phyloP scores from a whole-genome alignment of 2,797 vertebrate species.

The Manis crassicaudata region DNA sequence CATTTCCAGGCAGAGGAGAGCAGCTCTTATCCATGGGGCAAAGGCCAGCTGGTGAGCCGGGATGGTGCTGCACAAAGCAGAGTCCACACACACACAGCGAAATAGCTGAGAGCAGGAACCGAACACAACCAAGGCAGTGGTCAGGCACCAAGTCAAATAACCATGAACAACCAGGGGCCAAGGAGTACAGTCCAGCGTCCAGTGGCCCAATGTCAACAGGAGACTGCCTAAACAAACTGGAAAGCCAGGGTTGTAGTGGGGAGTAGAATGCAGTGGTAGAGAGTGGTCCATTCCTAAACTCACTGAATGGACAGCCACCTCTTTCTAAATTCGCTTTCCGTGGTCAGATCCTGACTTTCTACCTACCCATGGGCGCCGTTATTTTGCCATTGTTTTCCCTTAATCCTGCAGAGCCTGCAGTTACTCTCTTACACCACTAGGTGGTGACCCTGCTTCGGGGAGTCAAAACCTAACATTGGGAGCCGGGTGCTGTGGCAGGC shows the following conservation, averaged over 20 bases:
- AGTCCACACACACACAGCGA: background rate
- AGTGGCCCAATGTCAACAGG: background rate
- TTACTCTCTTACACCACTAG: conserved; percentile 50
- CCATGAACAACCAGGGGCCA: background rate
- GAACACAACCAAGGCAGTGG: background rate
- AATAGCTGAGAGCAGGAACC: background rate
- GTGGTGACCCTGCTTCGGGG: conserved; percentile 30
- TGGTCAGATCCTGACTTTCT: background rate
- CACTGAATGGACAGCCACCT: background rate
- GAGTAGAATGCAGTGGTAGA: background rate
- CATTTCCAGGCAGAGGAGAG: background rate
- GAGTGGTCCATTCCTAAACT: background rate
- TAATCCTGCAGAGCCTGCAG: background rate
- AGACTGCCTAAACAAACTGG: background rate
- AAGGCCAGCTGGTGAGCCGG: background rate
- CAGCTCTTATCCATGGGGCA: background rate
- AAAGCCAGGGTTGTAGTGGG: background rate
- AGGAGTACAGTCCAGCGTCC: background rate
- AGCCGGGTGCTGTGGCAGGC: background rate
- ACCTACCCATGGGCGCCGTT: accelerated
- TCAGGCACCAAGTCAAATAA: no score
- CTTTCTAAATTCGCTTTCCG: background rate
- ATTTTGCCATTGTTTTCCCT: background rate
- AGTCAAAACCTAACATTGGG: background rate
- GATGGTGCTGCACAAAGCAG: background rate